Base-by-base conservation (phyloP, 2,797 vertebrate species). In the Sebastes dallii region DNA sequence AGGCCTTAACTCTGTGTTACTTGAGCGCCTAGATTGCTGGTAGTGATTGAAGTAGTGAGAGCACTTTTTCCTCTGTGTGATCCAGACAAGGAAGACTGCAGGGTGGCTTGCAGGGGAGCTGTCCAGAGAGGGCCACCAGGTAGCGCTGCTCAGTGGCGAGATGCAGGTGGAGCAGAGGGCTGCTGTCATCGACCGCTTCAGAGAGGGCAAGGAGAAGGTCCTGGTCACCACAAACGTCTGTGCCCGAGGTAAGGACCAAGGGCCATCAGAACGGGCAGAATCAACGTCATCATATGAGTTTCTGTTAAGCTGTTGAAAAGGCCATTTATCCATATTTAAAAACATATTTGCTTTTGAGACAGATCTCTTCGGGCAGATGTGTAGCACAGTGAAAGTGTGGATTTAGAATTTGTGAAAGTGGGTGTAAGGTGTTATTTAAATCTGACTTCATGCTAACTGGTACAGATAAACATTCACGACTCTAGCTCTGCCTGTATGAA, bases 81-180 rank as follows among this genome's bases (percentile, higher is more conserved):
- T 90, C 3, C 91, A 99, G 98, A 99, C 97, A 3, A 96, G 98
- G 66, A 99, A 97, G 93, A 99, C 97, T 0, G 97, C 97, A 0
- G 96, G 96, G 10, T 99, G 98, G 97, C 91, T 99, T 82, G 98
- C 97, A 0, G 98, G 97, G 0, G 98, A 99, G 94, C 96, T 99
- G 70, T 99, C 98, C 1, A 94, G 95, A 85, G 98, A 99, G 83
- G 96, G 96, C 60, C 98, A 99, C 91, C 97, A 98, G 94, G 98
- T 99, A 90, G 97, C 98, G 4, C 81, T 99, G 91, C 96, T 99
- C 36, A 99, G 97, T 0, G 98, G 97, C 0, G 99, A 99, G 83
- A 99, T 99, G 99, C 97, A 99, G 96, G 98, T 99, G 87, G 99
- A 99, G 77, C 98, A 99, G 94, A 96, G 98, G 72, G 98, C 98